Evolutionary conservation across 2,113 vertebrate genomes (phyloP), one percentile per base, ranked within the genome.

Genomic region (Merops nubicus): DNA sequence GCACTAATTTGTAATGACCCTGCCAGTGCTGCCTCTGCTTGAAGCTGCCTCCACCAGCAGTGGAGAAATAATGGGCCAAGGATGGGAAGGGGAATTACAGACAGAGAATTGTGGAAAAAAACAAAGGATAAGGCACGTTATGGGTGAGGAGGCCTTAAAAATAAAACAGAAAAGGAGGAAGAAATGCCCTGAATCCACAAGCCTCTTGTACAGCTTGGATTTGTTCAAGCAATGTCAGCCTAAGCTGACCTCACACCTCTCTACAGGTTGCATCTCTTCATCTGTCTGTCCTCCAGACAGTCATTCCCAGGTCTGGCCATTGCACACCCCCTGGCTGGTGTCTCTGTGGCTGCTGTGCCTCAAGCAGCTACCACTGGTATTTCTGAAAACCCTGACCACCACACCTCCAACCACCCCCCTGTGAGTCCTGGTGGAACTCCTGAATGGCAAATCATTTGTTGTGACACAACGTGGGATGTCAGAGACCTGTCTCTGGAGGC

Each of bases 311-410:
- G 28, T n/a, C 33, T 10, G 26, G 15, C 26, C 80, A 22, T 7
- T 72, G 51, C 72, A 47, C 1, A 1, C 19, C 22, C 23, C 51
- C 29, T 56, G 57, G 50, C 42, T 48, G 26, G 22, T n/a, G 20
- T 25, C 31, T 87, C 47, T 64, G 28, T 45, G 48, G 51, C 73
- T 87, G 60, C 29, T 43, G 14, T 29, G 51, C 23, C 73, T 59
- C 43, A 2, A 48, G 31, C 6, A 65, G 29, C 69, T 67, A 64
- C 64, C 3, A 0, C 48, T 40, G 80, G 56, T 64, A 82, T 64
- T 73, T 91, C 80, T 82, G 74, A 72, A 81, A 89, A 47, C 33
- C 76, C 80, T 82, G 74, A 72, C 78, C 86, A 47, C 33, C 76
- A 64, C 70, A 75, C 77, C 77, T 85, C 56, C 0, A 12, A 33